A percentile compares a stretch with the other conserved stretches of the same genome.
These are phyloP conservation scores for Drosophila lini DNA, from an alignment of 1,140 invertebrate genomes.

Conservation along the genomic window DNA sequence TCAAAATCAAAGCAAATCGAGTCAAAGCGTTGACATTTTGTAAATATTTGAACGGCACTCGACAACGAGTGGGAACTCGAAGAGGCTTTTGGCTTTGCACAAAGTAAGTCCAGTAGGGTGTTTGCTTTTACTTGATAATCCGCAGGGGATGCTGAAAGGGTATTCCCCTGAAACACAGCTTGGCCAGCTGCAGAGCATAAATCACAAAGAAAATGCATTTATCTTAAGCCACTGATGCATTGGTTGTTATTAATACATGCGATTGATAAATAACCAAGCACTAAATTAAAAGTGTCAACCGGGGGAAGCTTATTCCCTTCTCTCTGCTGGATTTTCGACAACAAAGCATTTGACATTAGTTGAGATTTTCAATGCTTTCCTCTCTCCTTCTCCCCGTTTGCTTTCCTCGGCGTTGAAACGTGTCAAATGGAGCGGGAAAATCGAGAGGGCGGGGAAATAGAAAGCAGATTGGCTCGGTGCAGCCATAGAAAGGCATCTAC, in stretches of 20 bases:
- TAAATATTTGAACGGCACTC: constrained; percentile 64
- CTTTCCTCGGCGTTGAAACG: constrained; percentile 40
- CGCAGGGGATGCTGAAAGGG: constrained; percentile 1
- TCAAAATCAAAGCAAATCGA: constrained; percentile 36
- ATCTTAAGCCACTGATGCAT: constrained; percentile 35
- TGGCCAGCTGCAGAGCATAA: constrained; percentile 14
- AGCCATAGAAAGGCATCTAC: constrained; percentile 60
- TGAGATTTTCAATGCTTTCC: constrained; percentile 71
- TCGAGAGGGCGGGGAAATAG: constrained; percentile 1
- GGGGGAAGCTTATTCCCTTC: constrained; percentile 12
- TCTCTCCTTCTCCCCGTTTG: neutral
- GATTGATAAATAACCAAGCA: constrained; percentile 68
- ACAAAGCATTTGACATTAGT: constrained; percentile 78
- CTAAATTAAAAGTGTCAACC: constrained; percentile 68
- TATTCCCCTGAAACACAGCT: neutral
- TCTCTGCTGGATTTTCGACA: constrained; percentile 36
- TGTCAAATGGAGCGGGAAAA: constrained; percentile 47
- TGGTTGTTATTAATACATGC: constrained; percentile 51
- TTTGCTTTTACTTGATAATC: constrained; percentile 29
- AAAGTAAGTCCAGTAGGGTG: constrained; percentile 1
- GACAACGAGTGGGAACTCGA: constrained; percentile 29
- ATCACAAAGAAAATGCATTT: constrained; percentile 45
- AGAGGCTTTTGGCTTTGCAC: constrained; percentile 1
- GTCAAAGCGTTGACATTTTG: constrained; percentile 21
- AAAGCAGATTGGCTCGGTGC: constrained; percentile 39